Evolutionary conservation across 2,797 vertebrate species (phyloP).

Genomic region (Chaenodraco wilsoni): DNA sequence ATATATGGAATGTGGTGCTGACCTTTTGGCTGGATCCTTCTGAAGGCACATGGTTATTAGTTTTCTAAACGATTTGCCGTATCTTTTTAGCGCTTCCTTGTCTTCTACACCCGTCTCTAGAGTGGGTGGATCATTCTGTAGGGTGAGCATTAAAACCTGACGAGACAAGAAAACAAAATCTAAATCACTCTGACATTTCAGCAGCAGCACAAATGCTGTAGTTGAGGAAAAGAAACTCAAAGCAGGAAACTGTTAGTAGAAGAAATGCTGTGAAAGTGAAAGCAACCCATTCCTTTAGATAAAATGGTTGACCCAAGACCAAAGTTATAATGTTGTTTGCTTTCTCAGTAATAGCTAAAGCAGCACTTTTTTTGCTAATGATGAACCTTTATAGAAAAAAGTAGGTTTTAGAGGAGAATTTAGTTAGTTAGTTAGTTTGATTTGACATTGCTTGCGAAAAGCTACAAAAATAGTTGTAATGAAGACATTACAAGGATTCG

Average conservation of each 20-base stretch:
- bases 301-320: not conserved
- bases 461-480: not conserved
- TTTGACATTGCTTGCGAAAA: constrained; percentile 3
- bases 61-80: constrained; percentile 98
- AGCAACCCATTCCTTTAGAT: constrained; percentile 10
- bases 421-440: constrained; percentile 5
- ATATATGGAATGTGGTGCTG: constrained; percentile 41
- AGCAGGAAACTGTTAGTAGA: constrained; percentile 34
- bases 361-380: not conserved
- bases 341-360: constrained; percentile 22
- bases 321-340: constrained; percentile 1
- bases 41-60: constrained; percentile 97
- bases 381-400: constrained; percentile 28
- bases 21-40: constrained; percentile 98
- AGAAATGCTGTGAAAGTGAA: constrained; percentile 26
- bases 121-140: constrained; percentile 96
- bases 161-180: constrained; percentile 47
- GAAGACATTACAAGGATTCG: not conserved
- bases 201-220: constrained; percentile 4
- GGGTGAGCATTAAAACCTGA: constrained; percentile 96
- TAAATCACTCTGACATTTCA: constrained; percentile 8
- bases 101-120: constrained; percentile 96
- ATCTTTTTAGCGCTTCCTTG: constrained; percentile 96
- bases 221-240: constrained; percentile 48
- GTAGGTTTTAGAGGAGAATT: not conserved